phyloP scores from a whole-genome alignment of 1,140 invertebrate species.

The Cydia pomonella region DNA sequence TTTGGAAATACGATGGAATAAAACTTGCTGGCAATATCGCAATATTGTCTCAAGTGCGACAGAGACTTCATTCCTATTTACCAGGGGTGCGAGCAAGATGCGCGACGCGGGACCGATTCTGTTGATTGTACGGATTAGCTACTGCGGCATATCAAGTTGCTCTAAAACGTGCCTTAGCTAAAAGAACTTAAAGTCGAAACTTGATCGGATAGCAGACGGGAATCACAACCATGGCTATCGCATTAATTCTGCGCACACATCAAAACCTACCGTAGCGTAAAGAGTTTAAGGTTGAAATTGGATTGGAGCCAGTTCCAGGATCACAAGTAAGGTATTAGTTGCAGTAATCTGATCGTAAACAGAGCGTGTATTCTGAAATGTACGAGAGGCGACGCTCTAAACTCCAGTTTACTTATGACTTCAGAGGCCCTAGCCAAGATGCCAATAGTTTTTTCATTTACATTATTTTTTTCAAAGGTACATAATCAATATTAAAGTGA shows the following conservation, averaged over 20 bases:
- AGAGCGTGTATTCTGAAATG: background rate
- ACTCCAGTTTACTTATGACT: background rate
- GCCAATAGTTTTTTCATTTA: too few species aligned
- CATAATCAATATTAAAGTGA: too few species aligned
- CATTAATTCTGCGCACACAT: background rate
- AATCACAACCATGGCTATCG: background rate
- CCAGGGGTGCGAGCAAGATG: background rate
- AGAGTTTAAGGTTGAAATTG: background rate
- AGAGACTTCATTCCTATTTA: background rate
- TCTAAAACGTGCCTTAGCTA: background rate
- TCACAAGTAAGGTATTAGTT: slow-evolving; percentile 26
- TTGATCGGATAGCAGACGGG: background rate
- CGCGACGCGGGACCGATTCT: background rate
- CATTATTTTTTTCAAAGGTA: too few species aligned
- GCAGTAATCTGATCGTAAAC: slow-evolving; percentile 24
- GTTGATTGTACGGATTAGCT: slow-evolving; percentile 32
- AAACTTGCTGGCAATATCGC: background rate
- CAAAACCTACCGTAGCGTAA: background rate
- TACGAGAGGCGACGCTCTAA: background rate
- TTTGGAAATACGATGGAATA: background rate
- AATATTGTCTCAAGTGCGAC: background rate
- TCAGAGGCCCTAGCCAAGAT: too few species aligned
- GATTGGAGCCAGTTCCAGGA: background rate
- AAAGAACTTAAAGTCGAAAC: background rate
- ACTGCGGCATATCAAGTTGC: background rate